Evolutionary conservation across 2,888 invertebrate species (phyloP).

Genomic region (Chrysolina americana): DNA sequence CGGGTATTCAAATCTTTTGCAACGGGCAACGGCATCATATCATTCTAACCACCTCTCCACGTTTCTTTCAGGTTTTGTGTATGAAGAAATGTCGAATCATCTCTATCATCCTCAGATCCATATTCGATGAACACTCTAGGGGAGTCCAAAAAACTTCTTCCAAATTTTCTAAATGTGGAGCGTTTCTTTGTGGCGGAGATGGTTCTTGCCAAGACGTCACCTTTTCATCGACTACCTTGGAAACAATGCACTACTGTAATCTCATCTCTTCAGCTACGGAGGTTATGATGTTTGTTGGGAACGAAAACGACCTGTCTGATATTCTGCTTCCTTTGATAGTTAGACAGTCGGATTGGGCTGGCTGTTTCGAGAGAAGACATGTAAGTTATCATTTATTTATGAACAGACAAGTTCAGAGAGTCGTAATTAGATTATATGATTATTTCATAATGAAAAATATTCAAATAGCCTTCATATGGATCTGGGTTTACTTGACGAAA

Average conservation of each 20-base stretch:
- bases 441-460: no score
- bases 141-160: conserved; percentile 12
- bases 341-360: conserved; percentile 76
- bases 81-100: conserved; percentile 81
- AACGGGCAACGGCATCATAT: background rate
- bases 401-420: no score
- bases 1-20: no score
- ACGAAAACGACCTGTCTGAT: conserved; percentile 76
- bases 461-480: no score
- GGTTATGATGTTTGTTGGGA: conserved; percentile 76
- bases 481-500: no score
- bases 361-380: conserved; percentile 83
- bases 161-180: conserved; percentile 71
- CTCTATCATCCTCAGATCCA: conserved; percentile 73
- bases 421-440: no score
- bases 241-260: conserved; percentile 69
- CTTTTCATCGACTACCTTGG: conserved; percentile 51
- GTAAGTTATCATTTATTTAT: conserved; percentile 67
- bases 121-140: conserved; percentile 52
- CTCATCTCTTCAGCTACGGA: conserved; percentile 77
- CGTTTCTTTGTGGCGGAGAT: conserved; percentile 81
- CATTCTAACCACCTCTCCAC: background rate
- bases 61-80: conserved; percentile 74
- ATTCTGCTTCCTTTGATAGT: conserved; percentile 76
- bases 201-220: conserved; percentile 69